Evolutionary conservation across 2,888 invertebrate genomes (phyloP).

Genomic region (Onthophagus sagittarius): DNA sequence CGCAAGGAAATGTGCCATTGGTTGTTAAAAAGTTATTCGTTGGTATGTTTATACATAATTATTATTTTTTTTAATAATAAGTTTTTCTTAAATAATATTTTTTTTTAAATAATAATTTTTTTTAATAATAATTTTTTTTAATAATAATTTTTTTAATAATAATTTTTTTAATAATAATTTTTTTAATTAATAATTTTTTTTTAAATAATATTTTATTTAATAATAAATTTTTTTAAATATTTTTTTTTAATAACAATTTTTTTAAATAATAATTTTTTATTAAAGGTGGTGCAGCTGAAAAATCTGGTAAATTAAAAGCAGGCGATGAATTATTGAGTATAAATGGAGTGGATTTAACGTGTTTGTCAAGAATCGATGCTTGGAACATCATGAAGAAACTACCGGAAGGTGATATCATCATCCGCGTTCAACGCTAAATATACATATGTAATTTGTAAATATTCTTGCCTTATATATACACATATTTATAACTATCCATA

Average conservation of each 20-base stretch:
- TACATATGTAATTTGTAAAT: conserved; percentile 18
- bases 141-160: too few species aligned
- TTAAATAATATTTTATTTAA: too few species aligned
- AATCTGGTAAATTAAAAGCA: conserved; percentile 75
- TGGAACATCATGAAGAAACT: conserved; percentile 91
- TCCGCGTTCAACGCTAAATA: conserved; percentile 39
- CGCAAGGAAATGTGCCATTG: conserved; percentile 82
- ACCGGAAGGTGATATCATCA: conserved; percentile 75
- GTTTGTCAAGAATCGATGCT: conserved; percentile 88
- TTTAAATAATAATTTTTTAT: conserved; percentile 23
- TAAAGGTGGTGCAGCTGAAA: conserved; percentile 84
- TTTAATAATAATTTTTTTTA: too few species aligned
- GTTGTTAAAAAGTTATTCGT: conserved; percentile 91
- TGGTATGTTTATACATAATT: conserved; percentile 59
- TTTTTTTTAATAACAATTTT: too few species aligned
- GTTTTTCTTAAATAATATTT: too few species aligned
- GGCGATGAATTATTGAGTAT: conserved; percentile 86
- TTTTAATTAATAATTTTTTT: too few species aligned
- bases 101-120: too few species aligned
- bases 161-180: too few species aligned
- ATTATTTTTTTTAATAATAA: too few species aligned
- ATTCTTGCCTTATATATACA: conserved; percentile 21
- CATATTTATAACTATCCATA: conserved; percentile 16
- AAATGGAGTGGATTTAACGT: conserved; percentile 74
- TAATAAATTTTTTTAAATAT: too few species aligned